Evolutionary conservation across 2,113 vertebrate species (phyloP), one percentile per base, ranked within the genome.

Genomic region (Hyla sarda): DNA sequence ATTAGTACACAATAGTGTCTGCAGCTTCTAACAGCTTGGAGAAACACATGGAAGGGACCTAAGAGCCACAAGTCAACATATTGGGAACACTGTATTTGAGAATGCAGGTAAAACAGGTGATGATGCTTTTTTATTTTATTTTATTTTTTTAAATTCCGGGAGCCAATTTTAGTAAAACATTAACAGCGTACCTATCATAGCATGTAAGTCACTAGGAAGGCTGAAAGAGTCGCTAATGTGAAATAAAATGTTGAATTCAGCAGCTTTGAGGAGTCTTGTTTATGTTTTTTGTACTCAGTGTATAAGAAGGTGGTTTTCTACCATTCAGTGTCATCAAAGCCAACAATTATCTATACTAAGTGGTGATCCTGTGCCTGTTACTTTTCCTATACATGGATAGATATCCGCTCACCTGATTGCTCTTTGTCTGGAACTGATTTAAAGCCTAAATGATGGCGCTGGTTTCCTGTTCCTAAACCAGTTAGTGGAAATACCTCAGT

Each of bases 381-480:
- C 47, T 2, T 54, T 60, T 65, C 52, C 28, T 1, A 52, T 79
- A 30, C 3, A 69, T 9, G 16, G 69, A 30, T n/a, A 54, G 34
- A 85, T 65, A 69, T 85, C 41, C 75, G 7, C 47, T 85, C 28
- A 85, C 25, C 14, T 72, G 32, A 86, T 47, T 58, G 13, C 32
- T 0, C 8, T 54, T 16, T 71, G 23, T 32, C 5, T 56, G 28
- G 28, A 54, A 21, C 52, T 37, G 1, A 48, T 54, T 11, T 56
- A 8, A 13, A 69, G 21, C n/a, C 34, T 77, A 77, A 17, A 25
- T 5, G 75, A 80, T 86, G 48, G 21, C 47, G 65, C 60, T 72
- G 21, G 37, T 37, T 80, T 80, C 76, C 50, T 80, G 48, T 28
- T 41, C 50, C 32, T 19, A 3, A 69, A 34, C 17, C 32, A 32